Percentiles rank a stretch among this genome's conserved stretches.
Conservation (phyloP, 2,888 invertebrate genomes). For the Sarcophaga carnaria region DNA sequence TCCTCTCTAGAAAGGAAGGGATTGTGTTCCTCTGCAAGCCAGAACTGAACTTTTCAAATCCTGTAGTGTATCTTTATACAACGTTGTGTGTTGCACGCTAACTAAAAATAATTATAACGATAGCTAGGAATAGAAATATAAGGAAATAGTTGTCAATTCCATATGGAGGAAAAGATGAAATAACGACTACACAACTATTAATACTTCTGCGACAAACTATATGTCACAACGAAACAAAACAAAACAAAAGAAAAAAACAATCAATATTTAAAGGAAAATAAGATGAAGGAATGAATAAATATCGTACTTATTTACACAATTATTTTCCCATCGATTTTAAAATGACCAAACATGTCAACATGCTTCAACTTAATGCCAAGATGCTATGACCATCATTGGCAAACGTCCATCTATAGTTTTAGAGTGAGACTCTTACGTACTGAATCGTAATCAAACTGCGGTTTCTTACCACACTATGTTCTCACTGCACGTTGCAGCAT, state of each 20-base stretch:
- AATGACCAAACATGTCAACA: slow-evolving; percentile 68
- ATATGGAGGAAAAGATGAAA: slow-evolving; percentile 38
- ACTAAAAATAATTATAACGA: slow-evolving; percentile 48
- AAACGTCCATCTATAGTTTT: slow-evolving; percentile 54
- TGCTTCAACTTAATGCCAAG: slow-evolving; percentile 50
- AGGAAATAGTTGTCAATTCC: slow-evolving; percentile 67
- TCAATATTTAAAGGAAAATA: slow-evolving; percentile 32
- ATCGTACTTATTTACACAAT: slow-evolving; percentile 65
- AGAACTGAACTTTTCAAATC: no score
- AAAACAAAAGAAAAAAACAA: slow-evolving; percentile 36
- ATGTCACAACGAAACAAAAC: neutral
- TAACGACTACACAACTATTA: neutral
- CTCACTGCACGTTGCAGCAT: neutral
- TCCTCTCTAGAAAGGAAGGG: no score
- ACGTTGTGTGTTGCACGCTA: slow-evolving; percentile 22
- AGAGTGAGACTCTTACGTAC: slow-evolving; percentile 26
- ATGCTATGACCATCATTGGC: slow-evolving; percentile 68
- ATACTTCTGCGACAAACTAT: neutral
- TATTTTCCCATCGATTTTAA: slow-evolving; percentile 69
- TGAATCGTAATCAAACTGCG: slow-evolving; percentile 54
- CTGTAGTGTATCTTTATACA: slow-evolving; percentile 27
- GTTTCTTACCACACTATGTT: slow-evolving; percentile 34
- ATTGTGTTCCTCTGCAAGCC: no score
- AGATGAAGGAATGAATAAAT: slow-evolving; percentile 21
- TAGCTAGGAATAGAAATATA: slow-evolving; percentile 62